Base-by-base conservation (phyloP, 2,113 vertebrate species). In the Archocentrus centrarchus region DNA sequence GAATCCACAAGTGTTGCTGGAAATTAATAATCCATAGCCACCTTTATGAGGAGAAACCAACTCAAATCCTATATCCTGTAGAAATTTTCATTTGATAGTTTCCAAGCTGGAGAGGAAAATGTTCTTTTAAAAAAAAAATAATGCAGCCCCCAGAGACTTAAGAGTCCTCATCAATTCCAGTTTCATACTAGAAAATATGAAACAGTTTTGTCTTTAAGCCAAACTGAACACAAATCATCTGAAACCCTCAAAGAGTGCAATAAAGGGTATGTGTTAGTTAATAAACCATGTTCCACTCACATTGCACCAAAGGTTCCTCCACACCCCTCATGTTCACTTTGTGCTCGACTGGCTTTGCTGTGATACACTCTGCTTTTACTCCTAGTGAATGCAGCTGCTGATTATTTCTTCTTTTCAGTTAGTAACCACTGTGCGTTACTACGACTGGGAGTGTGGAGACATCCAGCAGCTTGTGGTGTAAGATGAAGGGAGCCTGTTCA, bases 381-480 rank as follows among this genome's bases (percentile, higher is more conserved):
- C 30, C 41, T 11, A 30, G 41, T 70, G 22, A 70, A 41, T 32
- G 44, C 24, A 20, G 24, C 44, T 32, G 24, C 24, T 7, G 66
- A 32, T 73, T 32, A 73, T 27, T 73, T 73, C 44, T 53, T 30
- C 44, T 53, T 73, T 73, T 32, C 66, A 32, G 10, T 53, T 53
- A 53, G 24, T 53, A 73, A 2, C 44, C 66, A 53, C 41, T 73
- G 44, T 73, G 44, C 30, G 30, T 53, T 13, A 32, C 17, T 73
- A 32, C 66, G 53, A 11, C 66, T 73, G 17, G 1, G 66, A 32
- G 44, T 53, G 44, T 30, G 66, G 66, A 87, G 80, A 30, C 77
- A 37, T 53, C 57, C 68, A 62, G 63, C 79, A 88, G 81, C 86
- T 86, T 82, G 88, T 80, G 61, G 35, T 61, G 79, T 30, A 81